Percentiles rank a stretch among this genome's conserved stretches.
Conservation (phyloP, 2,888 invertebrate species). For the Alsophila aescularia region DNA sequence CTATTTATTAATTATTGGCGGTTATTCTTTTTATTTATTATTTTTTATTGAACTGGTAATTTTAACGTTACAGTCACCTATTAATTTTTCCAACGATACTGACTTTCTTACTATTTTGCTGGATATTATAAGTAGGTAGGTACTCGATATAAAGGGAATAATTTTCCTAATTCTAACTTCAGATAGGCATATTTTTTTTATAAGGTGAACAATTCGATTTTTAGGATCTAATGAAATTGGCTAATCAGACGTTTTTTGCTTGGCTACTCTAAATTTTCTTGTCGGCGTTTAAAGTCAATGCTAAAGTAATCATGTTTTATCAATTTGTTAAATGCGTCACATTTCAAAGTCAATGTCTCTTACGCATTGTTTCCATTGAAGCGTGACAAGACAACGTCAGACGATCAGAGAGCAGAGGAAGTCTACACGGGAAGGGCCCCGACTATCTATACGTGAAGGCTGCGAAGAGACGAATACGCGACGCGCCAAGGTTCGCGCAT, state of each 20-base stretch:
- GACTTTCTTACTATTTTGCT: no score
- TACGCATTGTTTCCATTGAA: slow-evolving; percentile 62
- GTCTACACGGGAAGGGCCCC: slow-evolving; percentile 57
- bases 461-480: slow-evolving; percentile 28
- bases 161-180: no score
- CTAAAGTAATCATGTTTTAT: slow-evolving; percentile 4
- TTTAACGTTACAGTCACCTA: no score
- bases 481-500: slow-evolving; percentile 33
- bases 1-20: neutral
- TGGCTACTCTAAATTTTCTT: no score
- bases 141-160: no score
- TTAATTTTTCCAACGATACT: no score
- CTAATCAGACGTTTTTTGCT: no score
- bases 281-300: neutral
- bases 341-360: slow-evolving; percentile 53
- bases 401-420: slow-evolving; percentile 60
- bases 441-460: slow-evolving; percentile 48
- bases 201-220: no score
- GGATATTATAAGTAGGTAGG: no score
- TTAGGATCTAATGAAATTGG: no score
- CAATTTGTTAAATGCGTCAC: slow-evolving; percentile 27
- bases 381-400: slow-evolving; percentile 51
- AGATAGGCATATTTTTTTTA: no score
- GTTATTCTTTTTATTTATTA: neutral
- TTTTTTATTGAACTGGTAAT: neutral